Evolutionary conservation across 2,113 vertebrate species (phyloP), one percentile per base, ranked within the genome.

Genomic region (Ictalurus furcatus): DNA sequence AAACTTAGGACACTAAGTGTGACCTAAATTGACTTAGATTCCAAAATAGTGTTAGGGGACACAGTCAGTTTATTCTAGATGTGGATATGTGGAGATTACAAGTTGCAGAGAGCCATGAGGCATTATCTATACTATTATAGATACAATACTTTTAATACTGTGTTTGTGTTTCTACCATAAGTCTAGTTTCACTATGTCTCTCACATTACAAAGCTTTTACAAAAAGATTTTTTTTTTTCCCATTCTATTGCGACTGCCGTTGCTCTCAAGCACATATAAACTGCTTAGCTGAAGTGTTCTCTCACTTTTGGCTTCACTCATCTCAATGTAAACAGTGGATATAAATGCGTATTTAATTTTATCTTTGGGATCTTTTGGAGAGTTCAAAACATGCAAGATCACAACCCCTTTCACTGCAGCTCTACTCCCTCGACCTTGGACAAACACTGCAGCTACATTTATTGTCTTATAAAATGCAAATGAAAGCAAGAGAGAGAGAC

Each of bases 401-500:
- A 44, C 56, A 79, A 91, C 89, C 89, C 61, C 79, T 89, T 69
- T 85, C 69, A 67, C 84, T 52, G 30, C 73, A 90, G 84, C 61
- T 74, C n/a, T 79, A 88, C 84, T 90, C 88, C 81, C 34, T 89
- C 59, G 81, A 78, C 85, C 90, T 85, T 87, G 84, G 79, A 89
- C 85, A 90, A 92, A 86, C 85, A 90, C 87, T 88, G 63, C 69
- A 79, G 85, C 85, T 89, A 84, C 88, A 89, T 92, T 92, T 89
- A 92, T 78, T 74, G 86, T 91, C 90, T 79, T 88, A 90, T 92
- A 92, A 92, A 91, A 91, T 85, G 73, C 79, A 87, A 86, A 87
- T 90, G 89, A 89, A 86, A 48, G 34, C 71, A 86, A 89, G 84
- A 90, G 88, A 91, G 87, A 90, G 87, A 89, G 65, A 91, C 81